phyloP scores from a whole-genome alignment of 2,113 vertebrate genomes.

The Actenoides lindsayi region DNA sequence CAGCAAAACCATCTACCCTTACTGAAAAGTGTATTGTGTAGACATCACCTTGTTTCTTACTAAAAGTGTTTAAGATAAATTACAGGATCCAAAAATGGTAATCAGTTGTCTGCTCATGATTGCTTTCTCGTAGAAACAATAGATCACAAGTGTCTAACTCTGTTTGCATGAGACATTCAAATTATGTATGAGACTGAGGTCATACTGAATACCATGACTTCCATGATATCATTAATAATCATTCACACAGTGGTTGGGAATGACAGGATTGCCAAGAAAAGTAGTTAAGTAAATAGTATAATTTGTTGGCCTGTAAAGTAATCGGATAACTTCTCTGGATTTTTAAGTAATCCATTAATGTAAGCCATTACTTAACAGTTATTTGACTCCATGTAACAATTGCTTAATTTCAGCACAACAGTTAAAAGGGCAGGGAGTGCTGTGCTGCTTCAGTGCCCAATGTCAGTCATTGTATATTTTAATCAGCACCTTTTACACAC shows the following conservation, averaged over 20 bases:
- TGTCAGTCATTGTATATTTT: neutral
- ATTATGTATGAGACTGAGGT: neutral
- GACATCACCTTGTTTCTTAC: neutral
- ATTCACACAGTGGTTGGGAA: neutral
- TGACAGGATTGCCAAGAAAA: conserved; percentile 10
- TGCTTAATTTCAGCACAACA: conserved; percentile 20
- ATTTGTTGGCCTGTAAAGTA: conserved; percentile 20
- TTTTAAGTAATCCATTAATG: conserved; percentile 47
- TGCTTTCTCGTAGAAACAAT: conserved; percentile 63
- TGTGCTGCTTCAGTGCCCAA: neutral
- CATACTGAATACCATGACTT: neutral
- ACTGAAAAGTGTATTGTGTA: neutral
- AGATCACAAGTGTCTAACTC: conserved; percentile 44
- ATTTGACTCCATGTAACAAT: conserved; percentile 8
- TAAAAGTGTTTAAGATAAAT: conserved; percentile 19
- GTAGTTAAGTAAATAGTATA: conserved; percentile 18
- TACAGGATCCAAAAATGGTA: conserved; percentile 15
- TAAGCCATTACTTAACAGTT: conserved; percentile 22
- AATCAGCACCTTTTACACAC: neutral
- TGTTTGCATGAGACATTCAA: conserved; percentile 43
- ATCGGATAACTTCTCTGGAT: conserved; percentile 34
- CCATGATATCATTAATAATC: neutral
- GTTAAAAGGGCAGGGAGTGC: neutral
- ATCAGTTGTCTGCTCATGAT: conserved; percentile 67
- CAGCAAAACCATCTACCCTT: neutral